phyloP scores from a whole-genome alignment of 1,140 invertebrate species.

The Pygmarrhopalites habei region DNA sequence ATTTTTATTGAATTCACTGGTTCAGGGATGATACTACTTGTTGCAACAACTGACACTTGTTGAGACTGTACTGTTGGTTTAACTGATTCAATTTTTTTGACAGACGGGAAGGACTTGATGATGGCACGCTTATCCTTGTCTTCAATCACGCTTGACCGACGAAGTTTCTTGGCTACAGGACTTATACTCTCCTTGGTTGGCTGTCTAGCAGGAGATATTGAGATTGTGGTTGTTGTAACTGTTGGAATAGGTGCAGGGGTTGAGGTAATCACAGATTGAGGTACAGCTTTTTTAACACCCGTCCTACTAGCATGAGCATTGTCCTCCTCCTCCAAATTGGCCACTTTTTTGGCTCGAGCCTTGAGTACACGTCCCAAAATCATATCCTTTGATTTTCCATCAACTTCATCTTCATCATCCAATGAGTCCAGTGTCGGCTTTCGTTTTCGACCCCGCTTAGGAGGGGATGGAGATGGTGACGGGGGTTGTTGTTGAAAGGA shows the following conservation, averaged over 20 bases:
- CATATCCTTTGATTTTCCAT: constrained; percentile 25
- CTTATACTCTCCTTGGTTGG: neutral
- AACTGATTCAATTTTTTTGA: too few species aligned
- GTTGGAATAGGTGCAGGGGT: too few species aligned
- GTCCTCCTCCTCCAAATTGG: constrained; percentile 35
- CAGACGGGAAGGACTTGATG: too few species aligned
- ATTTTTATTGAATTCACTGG: constrained; percentile 44
- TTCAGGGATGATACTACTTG: too few species aligned
- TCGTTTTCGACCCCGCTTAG: constrained; percentile 28
- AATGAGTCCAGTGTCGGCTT: constrained; percentile 35
- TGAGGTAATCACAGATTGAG: too few species aligned
- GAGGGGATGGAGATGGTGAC: neutral
- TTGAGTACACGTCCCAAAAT: constrained; percentile 35
- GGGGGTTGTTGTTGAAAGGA: neutral
- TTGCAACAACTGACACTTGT: too few species aligned
- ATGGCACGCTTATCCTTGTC: neutral
- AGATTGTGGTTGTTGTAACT: too few species aligned
- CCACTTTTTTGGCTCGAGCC: constrained; percentile 33
- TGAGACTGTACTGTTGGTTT: too few species aligned
- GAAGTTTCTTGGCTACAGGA: neutral
- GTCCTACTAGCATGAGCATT: constrained; percentile 17
- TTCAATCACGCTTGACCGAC: neutral
- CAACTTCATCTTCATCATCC: constrained; percentile 31
- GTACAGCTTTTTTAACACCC: too few species aligned
- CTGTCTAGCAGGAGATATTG: too few species aligned